Evolutionary conservation across 1,140 invertebrate genomes (phyloP).

Genomic region (Eufriesea mexicana): DNA sequence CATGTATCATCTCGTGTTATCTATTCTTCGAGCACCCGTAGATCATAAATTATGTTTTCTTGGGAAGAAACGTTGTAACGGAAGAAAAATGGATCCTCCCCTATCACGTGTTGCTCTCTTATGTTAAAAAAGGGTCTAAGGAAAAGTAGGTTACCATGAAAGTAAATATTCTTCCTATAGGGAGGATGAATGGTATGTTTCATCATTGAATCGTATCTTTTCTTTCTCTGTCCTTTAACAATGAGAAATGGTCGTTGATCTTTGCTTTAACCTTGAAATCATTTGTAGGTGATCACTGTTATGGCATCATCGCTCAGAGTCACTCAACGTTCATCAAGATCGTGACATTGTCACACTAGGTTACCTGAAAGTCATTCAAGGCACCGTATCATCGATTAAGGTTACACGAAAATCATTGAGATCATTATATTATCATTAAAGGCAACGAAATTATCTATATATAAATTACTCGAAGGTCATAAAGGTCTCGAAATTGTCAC

Average conservation of each 20-base stretch:
- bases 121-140: background rate
- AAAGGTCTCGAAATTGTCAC: too few relatives aligned
- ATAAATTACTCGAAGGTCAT: too few relatives aligned
- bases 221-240: background rate
- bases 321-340: too few relatives aligned
- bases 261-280: background rate
- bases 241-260: background rate
- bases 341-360: too few relatives aligned
- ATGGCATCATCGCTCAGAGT: too few relatives aligned
- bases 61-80: background rate
- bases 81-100: background rate
- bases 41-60: background rate
- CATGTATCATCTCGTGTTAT: background rate
- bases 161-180: background rate
- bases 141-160: background rate
- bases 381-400: too few relatives aligned
- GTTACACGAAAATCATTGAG: too few relatives aligned
- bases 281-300: too few relatives aligned
- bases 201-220: background rate
- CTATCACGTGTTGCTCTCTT: background rate
- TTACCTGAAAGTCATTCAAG: too few relatives aligned
- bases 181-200: background rate
- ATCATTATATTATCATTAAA: too few relatives aligned
- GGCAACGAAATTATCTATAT: too few relatives aligned
- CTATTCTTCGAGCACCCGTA: background rate